These are phyloP conservation scores for Ceyx cyanopectus DNA, from an alignment of 2,113 vertebrate species.

Conservation along the genomic window DNA sequence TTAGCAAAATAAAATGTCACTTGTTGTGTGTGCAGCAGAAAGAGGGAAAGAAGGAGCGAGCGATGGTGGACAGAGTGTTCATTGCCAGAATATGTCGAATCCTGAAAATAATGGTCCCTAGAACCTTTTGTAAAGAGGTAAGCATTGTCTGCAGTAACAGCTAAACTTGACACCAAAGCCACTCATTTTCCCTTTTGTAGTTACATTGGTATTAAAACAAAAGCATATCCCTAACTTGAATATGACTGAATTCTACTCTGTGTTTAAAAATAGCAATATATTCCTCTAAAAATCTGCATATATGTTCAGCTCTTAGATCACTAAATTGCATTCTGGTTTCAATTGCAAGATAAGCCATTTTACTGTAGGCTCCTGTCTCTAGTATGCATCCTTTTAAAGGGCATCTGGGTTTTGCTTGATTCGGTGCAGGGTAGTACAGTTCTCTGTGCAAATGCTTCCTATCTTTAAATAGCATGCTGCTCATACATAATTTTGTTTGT, in stretches of 20 bases:
- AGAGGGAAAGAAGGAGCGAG: slow-evolving; percentile 90
- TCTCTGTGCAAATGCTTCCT: neutral
- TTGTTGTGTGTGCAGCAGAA: slow-evolving; percentile 76
- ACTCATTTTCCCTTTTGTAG: neutral
- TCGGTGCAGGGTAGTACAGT: neutral
- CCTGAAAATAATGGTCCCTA: slow-evolving; percentile 89
- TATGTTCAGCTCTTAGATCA: neutral
- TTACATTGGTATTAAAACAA: neutral
- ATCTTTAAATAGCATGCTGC: neutral
- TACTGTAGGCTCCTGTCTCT: neutral
- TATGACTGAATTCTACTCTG: neutral
- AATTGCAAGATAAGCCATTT: neutral
- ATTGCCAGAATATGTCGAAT: slow-evolving; percentile 85
- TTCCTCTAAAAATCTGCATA: neutral
- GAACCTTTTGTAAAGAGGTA: slow-evolving; percentile 92
- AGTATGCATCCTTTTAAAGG: neutral
- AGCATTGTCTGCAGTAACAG: slow-evolving; percentile 29
- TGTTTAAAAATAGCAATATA: neutral
- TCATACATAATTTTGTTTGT: neutral
- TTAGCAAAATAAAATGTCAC: neutral
- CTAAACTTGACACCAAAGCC: neutral
- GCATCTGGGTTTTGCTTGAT: neutral
- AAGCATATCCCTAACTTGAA: neutral
- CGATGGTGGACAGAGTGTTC: slow-evolving; percentile 90
- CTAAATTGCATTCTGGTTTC: neutral